Base-by-base conservation (phyloP, 1,140 invertebrate genomes). In the Rhyacophila brunnea region DNA sequence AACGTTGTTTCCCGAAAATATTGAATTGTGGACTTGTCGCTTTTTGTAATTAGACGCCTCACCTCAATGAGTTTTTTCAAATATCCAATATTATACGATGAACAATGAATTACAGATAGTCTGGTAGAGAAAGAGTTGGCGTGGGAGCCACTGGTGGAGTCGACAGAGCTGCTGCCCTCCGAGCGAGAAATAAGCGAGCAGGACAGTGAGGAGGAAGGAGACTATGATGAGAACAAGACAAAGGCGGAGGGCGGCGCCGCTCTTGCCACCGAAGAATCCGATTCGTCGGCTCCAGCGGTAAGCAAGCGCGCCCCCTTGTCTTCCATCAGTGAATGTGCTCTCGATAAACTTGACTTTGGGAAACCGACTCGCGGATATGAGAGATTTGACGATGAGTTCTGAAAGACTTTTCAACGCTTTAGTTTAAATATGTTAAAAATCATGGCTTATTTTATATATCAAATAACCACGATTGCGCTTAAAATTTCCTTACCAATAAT, bases 141-240 rank as follows among this genome's bases (percentile, higher is more conserved):
- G 13, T 81, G 75, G 74, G 79, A 81, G 54, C 74, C 76, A 6
- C 67, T 80, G 28, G 77, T 70, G 66, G 79, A 74, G 66, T 76
- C 72, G 47, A 73, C 79, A 18, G 82, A 83, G 67, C 64, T 73
- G 0, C 61, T 83, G 17, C 72, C 64, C 18, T 77, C 79, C 32
- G 81, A 83, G 56, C 72, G 75, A 7, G 81, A 83, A 64, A 70
- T 81, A 64, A 68, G 68, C 34, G 76, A 82, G 58, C 75, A 80
- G 61, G 80, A 82, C 54, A 80, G 80, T 15, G 70, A 69, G 6
- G 73, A 73, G 18, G 71, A 68, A 23, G 71, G 78, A 71, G 67
- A 77, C 62, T 71, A 72, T 6, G 58, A 67, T 43, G 64, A 67
- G 40, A 48, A 44, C 14, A 47, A 40, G n/a, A 9, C 54, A 19